Percentiles rank a stretch among this genome's conserved stretches.
Conservation (phyloP, 2,113 vertebrate genomes). For the Zingel zingel region DNA sequence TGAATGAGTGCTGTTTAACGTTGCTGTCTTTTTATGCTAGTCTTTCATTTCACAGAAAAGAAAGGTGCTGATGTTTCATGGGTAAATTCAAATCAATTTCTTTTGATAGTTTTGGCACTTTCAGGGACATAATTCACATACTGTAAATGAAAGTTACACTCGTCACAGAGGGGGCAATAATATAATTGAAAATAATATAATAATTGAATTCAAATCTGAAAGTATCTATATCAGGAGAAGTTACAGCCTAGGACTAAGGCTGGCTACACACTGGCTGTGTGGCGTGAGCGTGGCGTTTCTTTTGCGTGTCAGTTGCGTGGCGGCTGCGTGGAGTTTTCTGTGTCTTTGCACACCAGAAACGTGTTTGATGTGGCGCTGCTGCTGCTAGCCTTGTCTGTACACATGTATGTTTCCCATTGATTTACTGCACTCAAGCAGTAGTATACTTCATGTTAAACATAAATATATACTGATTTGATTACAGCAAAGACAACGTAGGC, state of each 20-base stretch:
- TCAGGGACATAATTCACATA: conserved; percentile 35
- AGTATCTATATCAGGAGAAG: not conserved
- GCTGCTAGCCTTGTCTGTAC: too few species aligned
- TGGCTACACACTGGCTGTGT: too few species aligned
- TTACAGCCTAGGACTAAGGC: not conserved
- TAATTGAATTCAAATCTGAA: not conserved
- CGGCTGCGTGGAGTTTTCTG: too few species aligned
- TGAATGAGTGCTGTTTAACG: conserved; percentile 15
- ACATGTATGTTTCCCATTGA: too few species aligned
- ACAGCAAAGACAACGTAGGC: too few species aligned
- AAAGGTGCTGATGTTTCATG: conserved; percentile 24
- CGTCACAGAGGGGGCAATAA: not conserved
- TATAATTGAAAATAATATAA: not conserved
- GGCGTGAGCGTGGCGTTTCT: too few species aligned
- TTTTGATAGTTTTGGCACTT: not conserved
- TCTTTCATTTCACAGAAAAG: conserved; percentile 15
- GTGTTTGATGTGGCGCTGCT: too few species aligned
- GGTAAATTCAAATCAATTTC: conserved; percentile 2
- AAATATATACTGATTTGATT: too few species aligned
- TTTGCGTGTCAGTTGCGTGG: too few species aligned
- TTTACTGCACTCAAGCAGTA: too few species aligned
- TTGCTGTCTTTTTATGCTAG: conserved; percentile 18
- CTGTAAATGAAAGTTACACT: not conserved
- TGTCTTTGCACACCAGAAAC: too few species aligned
- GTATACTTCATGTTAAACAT: too few species aligned